Conservation (phyloP, 2,113 vertebrate species). For the Ramphastos sulfuratus region DNA sequence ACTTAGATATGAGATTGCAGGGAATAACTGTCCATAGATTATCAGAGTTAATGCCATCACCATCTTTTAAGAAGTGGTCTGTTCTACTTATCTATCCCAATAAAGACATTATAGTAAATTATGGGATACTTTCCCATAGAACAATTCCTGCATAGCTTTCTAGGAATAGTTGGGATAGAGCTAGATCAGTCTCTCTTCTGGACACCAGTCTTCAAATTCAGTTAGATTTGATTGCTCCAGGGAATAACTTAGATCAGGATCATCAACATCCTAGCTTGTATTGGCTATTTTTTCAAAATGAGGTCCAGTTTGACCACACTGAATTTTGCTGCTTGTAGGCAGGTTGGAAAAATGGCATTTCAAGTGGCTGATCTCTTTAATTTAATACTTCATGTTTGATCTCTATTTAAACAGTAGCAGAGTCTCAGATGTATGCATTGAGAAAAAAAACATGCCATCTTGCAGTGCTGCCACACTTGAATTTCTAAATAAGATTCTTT, state of each 20-base stretch:
- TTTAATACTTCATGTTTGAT: not conserved
- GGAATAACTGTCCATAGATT: not conserved
- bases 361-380: not conserved
- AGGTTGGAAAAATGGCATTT: not conserved
- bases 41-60: not conserved
- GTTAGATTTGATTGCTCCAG: not conserved
- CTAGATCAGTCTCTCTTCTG: not conserved
- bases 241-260: not conserved
- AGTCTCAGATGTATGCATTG: not conserved
- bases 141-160: not conserved
- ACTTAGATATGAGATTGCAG: not conserved
- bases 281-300: not conserved
- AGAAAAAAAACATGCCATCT: not conserved
- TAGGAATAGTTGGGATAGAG: not conserved
- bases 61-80: not conserved
- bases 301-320: not conserved
- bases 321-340: not conserved
- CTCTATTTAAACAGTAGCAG: not conserved
- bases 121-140: not conserved
- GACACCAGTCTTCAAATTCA: not conserved
- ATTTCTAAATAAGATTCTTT: not conserved
- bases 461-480: not conserved
- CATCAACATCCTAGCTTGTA: not conserved
- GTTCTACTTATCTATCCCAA: not conserved
- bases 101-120: not conserved